phyloP scores from a whole-genome alignment of 2,113 vertebrate genomes.

The Sigmodon hispidus region DNA sequence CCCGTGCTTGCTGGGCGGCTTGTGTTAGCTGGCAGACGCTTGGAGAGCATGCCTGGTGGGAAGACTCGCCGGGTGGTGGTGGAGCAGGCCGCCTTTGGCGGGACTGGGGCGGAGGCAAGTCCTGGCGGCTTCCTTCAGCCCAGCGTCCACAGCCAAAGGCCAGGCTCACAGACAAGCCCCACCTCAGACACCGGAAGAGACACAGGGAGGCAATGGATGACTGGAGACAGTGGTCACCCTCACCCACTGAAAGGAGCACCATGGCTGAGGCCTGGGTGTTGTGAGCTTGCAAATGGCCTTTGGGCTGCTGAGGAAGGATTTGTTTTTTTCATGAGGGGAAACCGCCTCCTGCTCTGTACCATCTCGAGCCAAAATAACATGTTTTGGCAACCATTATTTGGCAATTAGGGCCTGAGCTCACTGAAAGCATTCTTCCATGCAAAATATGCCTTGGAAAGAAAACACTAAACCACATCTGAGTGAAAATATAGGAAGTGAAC shows the following conservation, averaged over 20 bases:
- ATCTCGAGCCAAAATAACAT: conserved; percentile 78
- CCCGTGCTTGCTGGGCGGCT: conserved; percentile 78
- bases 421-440: conserved; percentile 81
- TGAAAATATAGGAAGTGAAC: conserved; percentile 72
- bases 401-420: conserved; percentile 77
- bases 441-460: conserved; percentile 77
- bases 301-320: conserved; percentile 53
- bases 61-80: not conserved
- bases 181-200: not conserved
- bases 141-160: conserved; percentile 74
- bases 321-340: not conserved
- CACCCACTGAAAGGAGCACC: not conserved
- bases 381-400: conserved; percentile 80
- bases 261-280: not conserved
- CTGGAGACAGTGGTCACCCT: not conserved
- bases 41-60: conserved; percentile 4
- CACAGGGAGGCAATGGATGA: not conserved
- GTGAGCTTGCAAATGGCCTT: conserved; percentile 66
- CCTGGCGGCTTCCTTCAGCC: conserved; percentile 44
- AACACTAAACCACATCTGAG: conserved; percentile 78
- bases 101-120: conserved; percentile 78
- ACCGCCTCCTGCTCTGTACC: conserved; percentile 61
- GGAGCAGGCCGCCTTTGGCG: not conserved
- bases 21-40: conserved; percentile 77
- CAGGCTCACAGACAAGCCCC: conserved; percentile 35